Base-by-base conservation (phyloP, 2,888 invertebrate genomes). In the Melinaea menophilus region DNA sequence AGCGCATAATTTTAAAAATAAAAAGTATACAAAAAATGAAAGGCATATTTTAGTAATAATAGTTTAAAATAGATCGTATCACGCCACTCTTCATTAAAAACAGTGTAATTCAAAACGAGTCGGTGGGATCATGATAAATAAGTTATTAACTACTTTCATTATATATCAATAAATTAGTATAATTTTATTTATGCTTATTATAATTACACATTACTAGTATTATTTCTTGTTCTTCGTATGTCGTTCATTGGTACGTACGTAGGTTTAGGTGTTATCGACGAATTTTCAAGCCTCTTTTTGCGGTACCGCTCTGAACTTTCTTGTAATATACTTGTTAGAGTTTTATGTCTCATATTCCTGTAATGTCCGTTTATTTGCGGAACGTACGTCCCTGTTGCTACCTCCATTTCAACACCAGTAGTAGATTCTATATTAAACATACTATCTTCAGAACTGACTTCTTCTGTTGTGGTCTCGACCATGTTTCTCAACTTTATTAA, bases 311-410 rank as follows among this genome's bases (percentile, higher is more conserved):
- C 84, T 33, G 79, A 72, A 67, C 76, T 81, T 37, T 75, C 74
- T 61, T 78, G 76, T 11, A 81, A 64, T 66, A 79, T 75, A 51
- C 71, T 73, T 56, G 78, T 79, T 55, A 82, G 73, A 47, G 73
- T 79, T 66, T 83, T 82, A 66, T 78, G 78, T 65, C 79, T 80
- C 12, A 82, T 72, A 67, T 79, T 85, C 73, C 88, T 80, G 56
- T 88, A 86, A 71, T 90, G 90, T 11, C 90, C 88, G 67, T 90
- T 90, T 58, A 85, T 83, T 73, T 85, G 88, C 3, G 88, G 88
- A 31, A 86, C 84, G 59, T 86, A 87, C 0, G 83, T 85, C 65
- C 76, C 75, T 35, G 70, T 67, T 47, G 75, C 77, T 9, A 63
- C 55, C 58, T 69, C 64, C 11, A 61, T 41, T 37, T 64, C 56